Base-by-base conservation (phyloP, 1,140 invertebrate genomes). In the Drosophila repletoides region DNA sequence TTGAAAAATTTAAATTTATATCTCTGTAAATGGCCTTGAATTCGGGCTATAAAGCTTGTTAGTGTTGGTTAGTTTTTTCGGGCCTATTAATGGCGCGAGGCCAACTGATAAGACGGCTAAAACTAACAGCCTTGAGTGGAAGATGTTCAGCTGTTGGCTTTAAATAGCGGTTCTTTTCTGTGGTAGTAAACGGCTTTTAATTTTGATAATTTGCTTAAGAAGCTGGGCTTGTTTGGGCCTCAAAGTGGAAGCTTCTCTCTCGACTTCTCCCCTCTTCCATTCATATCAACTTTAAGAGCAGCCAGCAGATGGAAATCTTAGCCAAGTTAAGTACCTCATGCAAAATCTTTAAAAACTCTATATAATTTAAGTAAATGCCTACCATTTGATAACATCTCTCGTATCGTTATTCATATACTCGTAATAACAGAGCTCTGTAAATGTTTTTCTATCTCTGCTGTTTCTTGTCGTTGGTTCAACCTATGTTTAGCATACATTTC, bases 11-110 rank as follows among this genome's bases (percentile, higher is more conserved):
- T 40, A 21, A 34, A 34, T 49, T 22, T 49, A 14, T 59, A 1
- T 26, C 10, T 46, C 5, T 33, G 9, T 45, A 12, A 22, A 56
- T 33, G 72, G 61, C 76, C 76, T 80, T 80, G 76, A 38, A 63
- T 58, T 41, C 49, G 40, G 17, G 26, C 24, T 14, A 55, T 60
- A 63, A 68, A 63, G 31, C 31, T 52, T 41, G 40, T 48, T 43
- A 49, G 41, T 43, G 31, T 46, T 60, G 24, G 51, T 55, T n/a
- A n/a, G n/a, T n/a, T n/a, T 49, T 46, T 36, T 29, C 22, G 46
- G 36, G 15, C 29, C 19, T 41, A 24, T 52, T 22, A 45, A 45
- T 36, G 49, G 36, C 38, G 28, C 22, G 19, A 53, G 24, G 60
- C 17, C 21, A 45, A 46, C 29, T 67, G 64, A 67, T 67, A 67